Conservation (phyloP, 2,888 invertebrate species). For the Lamproptera curius region DNA sequence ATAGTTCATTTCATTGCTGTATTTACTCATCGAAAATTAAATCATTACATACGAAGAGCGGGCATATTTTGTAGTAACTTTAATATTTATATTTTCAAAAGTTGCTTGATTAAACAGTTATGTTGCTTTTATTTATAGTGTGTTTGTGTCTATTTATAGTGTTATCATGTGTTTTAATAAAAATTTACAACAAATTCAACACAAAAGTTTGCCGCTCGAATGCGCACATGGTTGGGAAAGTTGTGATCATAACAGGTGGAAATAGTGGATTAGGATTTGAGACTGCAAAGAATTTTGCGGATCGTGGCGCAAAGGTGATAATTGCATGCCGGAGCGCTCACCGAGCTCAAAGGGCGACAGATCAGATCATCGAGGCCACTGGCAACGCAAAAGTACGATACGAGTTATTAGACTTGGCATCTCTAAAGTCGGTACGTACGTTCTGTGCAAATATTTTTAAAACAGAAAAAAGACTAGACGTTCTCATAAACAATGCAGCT, state of each 20-base stretch:
- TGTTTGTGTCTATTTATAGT: slow-evolving; percentile 32
- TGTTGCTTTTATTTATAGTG: slow-evolving; percentile 1
- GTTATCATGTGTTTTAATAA: slow-evolving; percentile 41
- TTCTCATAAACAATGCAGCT: slow-evolving; percentile 80
- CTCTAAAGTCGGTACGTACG: slow-evolving; percentile 67
- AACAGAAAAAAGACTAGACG: slow-evolving; percentile 70
- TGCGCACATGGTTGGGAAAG: slow-evolving; percentile 69
- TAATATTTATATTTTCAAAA: neutral
- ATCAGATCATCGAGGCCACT: slow-evolving; percentile 54
- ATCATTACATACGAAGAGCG: no score
- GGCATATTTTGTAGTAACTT: no score
- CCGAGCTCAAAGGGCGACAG: slow-evolving; percentile 53
- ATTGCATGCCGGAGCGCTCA: slow-evolving; percentile 68
- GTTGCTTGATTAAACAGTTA: neutral
- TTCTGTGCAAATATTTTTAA: slow-evolving; percentile 76
- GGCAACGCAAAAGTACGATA: slow-evolving; percentile 56
- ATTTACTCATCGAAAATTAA: no score
- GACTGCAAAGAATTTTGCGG: slow-evolving; percentile 71
- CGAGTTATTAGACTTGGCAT: slow-evolving; percentile 61
- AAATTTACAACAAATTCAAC: slow-evolving; percentile 63
- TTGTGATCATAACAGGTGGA: slow-evolving; percentile 65
- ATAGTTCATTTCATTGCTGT: no score
- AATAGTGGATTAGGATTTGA: slow-evolving; percentile 75
- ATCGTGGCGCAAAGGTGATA: slow-evolving; percentile 70
- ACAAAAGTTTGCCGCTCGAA: slow-evolving; percentile 60